phyloP scores from a whole-genome alignment of 2,113 vertebrate genomes.

The Motacilla tschutschensis region DNA sequence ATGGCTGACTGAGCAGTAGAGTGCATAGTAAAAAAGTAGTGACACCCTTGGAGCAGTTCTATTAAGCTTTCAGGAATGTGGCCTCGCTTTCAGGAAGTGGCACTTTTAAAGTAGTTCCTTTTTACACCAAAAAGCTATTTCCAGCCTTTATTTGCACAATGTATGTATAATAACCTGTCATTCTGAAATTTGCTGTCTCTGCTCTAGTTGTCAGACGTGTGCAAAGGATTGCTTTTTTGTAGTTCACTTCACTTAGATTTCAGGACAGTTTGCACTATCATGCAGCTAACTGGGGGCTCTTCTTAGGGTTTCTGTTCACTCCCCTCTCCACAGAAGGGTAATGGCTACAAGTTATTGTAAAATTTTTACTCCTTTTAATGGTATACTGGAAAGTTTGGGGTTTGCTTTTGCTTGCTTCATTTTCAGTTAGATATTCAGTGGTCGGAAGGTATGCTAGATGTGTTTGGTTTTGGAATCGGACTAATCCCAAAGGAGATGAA shows the following conservation, averaged over 20 bases:
- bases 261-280: neutral
- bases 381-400: neutral
- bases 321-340: neutral
- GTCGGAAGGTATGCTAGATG: neutral
- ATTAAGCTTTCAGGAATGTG: neutral
- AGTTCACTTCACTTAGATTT: neutral
- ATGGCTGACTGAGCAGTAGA: neutral
- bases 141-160: neutral
- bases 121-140: neutral
- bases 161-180: neutral
- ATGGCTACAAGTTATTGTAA: neutral
- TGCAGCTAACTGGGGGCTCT: neutral
- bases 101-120: neutral
- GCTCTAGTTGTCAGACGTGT: neutral
- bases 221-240: neutral
- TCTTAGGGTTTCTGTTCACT: neutral
- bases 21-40: neutral
- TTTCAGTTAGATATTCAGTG: neutral
- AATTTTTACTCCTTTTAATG: neutral
- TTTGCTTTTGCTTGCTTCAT: neutral
- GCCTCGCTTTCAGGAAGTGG: neutral
- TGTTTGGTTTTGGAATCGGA: neutral
- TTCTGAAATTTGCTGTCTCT: neutral
- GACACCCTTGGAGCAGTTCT: neutral
- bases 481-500: slow-evolving; percentile 3